These are phyloP conservation scores for Apus apus DNA, from an alignment of 2,113 vertebrate species.

Conservation along the genomic window DNA sequence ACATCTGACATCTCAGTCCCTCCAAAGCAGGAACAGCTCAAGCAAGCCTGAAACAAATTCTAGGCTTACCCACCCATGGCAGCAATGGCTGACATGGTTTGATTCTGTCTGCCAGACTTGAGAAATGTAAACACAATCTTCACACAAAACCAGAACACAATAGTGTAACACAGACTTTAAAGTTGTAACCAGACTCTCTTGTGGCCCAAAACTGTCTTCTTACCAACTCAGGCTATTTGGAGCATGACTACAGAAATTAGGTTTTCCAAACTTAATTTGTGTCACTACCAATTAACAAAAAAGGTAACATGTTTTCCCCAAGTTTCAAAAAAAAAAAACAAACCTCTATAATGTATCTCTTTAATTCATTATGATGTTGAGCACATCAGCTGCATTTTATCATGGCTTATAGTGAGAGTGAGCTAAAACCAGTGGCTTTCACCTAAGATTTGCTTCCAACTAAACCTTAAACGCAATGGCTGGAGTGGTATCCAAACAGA, in stretches of 20 bases:
- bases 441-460: background rate
- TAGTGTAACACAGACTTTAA: background rate
- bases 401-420: accelerated
- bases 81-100: background rate
- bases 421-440: background rate
- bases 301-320: background rate
- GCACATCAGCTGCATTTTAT: background rate
- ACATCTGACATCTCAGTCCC: background rate
- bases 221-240: accelerated
- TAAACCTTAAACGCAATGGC: background rate
- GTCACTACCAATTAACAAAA: background rate
- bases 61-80: background rate
- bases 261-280: background rate
- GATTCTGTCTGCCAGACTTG: background rate
- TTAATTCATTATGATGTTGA: background rate
- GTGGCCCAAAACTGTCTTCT: background rate
- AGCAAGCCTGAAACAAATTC: background rate
- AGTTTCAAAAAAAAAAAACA: background rate
- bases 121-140: background rate
- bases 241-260: accelerated
- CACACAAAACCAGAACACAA: background rate
- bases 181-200: background rate
- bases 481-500: background rate
- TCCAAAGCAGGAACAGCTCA: background rate
- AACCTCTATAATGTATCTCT: accelerated